Percentiles rank a stretch among this genome's conserved stretches.
Evolutionary conservation across 1,140 invertebrate genomes (phyloP).

Genomic region (Chironomus tepperi): DNA sequence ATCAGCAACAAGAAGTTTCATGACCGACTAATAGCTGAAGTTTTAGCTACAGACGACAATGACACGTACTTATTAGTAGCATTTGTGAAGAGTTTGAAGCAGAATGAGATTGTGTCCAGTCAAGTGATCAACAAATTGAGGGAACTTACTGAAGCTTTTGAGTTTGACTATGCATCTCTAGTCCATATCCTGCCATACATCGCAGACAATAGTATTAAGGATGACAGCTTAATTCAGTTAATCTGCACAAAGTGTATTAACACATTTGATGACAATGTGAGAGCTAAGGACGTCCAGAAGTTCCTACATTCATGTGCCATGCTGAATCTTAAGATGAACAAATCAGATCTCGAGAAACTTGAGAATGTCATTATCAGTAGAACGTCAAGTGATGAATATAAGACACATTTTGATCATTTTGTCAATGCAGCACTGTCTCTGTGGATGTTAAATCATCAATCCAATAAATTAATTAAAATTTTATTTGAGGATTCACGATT

Average conservation of each 20-base stretch:
- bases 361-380: background rate
- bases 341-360: background rate
- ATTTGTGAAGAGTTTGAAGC: background rate
- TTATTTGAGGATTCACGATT: background rate
- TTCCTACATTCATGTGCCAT: background rate
- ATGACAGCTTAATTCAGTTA: background rate
- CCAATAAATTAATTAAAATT: background rate
- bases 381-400: background rate
- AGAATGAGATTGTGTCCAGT: background rate
- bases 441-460: background rate
- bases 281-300: background rate
- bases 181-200: background rate
- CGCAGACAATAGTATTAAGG: background rate
- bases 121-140: background rate
- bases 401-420: background rate
- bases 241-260: background rate
- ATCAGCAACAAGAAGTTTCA: background rate
- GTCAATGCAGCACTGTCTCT: background rate
- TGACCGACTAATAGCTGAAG: background rate
- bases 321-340: background rate
- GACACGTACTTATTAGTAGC: background rate
- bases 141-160: background rate
- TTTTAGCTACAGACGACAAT: background rate
- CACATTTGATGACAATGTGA: background rate
- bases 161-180: background rate